Conservation (phyloP, 2,797 vertebrate species). For the Remorina albescens region DNA sequence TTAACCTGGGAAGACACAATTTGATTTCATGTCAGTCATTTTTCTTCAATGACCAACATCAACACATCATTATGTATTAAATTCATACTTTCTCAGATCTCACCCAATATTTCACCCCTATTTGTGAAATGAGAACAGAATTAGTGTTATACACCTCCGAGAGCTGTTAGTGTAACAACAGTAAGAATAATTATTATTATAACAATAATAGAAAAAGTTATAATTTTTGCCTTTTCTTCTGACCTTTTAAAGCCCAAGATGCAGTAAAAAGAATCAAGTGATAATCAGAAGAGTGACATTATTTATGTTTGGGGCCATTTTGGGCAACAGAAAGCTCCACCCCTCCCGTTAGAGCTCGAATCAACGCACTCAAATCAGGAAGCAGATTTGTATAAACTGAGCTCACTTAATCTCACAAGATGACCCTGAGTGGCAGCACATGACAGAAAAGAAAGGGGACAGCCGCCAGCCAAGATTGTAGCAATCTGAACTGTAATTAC, state of each 20-base stretch:
- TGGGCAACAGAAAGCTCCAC: no score
- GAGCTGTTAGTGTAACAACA: not conserved
- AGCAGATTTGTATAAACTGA: not conserved
- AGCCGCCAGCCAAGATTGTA: not conserved
- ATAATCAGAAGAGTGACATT: not conserved
- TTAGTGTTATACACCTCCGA: not conserved
- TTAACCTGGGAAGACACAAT: conserved; percentile 87
- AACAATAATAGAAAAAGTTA: not conserved
- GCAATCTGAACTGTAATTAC: conserved; percentile 6
- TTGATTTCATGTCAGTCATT: not conserved
- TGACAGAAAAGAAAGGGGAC: not conserved
- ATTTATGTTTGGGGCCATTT: no score
- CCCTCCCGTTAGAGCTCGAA: not conserved
- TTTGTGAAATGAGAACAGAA: not conserved
- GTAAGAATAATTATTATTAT: no score
- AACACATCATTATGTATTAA: not conserved
- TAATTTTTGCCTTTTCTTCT: not conserved
- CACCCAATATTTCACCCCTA: not conserved
- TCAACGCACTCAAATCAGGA: not conserved
- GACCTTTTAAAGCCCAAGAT: not conserved
- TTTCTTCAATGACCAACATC: not conserved
- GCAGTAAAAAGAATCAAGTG: not conserved
- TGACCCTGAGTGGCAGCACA: not conserved
- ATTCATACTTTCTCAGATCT: not conserved
- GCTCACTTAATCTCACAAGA: not conserved